A percentile compares a stretch with the other conserved stretches of the same genome.
Evolutionary conservation across 1,140 invertebrate species (phyloP).

Genomic region (Panagrolaimus sp.): DNA sequence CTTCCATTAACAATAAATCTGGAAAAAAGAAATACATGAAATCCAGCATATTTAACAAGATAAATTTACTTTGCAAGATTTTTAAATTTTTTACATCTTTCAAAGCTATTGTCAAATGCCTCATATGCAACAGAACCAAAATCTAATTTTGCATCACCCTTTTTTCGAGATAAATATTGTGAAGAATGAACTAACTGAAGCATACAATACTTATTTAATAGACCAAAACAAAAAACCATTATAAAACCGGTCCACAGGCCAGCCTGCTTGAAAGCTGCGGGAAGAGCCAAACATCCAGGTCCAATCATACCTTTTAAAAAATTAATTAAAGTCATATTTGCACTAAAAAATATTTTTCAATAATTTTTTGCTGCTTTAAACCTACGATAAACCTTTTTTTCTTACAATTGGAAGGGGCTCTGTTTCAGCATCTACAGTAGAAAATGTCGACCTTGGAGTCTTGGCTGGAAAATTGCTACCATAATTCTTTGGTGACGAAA

Average conservation of each 20-base stretch:
- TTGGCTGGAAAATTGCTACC: too few relatives aligned
- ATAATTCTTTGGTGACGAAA: too few relatives aligned
- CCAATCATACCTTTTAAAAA: constrained; percentile 54
- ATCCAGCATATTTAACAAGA: neutral
- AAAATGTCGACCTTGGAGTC: too few relatives aligned
- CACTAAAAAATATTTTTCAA: too few relatives aligned
- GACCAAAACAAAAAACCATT: constrained; percentile 44
- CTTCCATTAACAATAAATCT: constrained; percentile 20
- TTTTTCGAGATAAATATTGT: constrained; percentile 43
- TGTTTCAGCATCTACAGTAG: too few relatives aligned
- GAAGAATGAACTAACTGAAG: constrained; percentile 48
- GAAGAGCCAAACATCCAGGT: constrained; percentile 50
- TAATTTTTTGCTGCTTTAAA: too few relatives aligned
- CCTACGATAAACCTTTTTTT: too few relatives aligned
- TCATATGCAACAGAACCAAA: constrained; percentile 49
- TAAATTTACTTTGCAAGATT: constrained; percentile 19
- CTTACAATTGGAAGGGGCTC: too few relatives aligned
- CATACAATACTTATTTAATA: constrained; percentile 49
- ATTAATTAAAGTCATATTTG: constrained; percentile 36
- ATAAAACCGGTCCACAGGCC: constrained; percentile 46
- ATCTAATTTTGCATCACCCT: constrained; percentile 32
- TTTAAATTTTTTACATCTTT: constrained; percentile 24
- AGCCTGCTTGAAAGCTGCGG: constrained; percentile 52
- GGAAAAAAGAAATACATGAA: constrained; percentile 12
- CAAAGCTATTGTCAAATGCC: constrained; percentile 40